Evolutionary conservation across 2,888 invertebrate genomes (phyloP), one percentile per base, ranked within the genome.

Genomic region (Lacanobia wlatinum): DNA sequence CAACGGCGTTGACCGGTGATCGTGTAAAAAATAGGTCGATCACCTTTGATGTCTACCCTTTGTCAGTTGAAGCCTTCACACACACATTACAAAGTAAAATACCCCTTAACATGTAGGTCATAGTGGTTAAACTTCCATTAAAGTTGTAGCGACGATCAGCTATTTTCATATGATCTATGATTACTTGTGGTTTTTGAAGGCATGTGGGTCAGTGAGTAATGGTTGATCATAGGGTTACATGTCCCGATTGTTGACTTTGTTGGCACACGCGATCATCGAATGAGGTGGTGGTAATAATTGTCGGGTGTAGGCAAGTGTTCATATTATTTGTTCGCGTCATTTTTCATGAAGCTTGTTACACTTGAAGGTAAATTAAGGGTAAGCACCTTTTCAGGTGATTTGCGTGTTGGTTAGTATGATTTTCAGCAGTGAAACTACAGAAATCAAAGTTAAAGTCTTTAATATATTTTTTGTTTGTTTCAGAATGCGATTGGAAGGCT

Each of bases 41-140:
- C 89, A 92, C 90, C 90, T 87, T 80, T 85, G 84, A 88, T 87
- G 86, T 77, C 87, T 84, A 87, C 79, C 80, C 78, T 80, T 80
- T 80, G 79, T 85, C 79, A 76, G 65, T 82, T 58, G 82, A 82
- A 77, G 68, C 79, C 73, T 81, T 61, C n/a, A 66, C 14, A 40
- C 4, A 48, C 50, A 62, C 10, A 52, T 62, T 68, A 53, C 62
- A 74, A 38, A 38, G 55, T 48, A 87, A 87, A 79, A 78, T 80
- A 69, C 38, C 12, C 84, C 73, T 83, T 90, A 82, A 66, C 1
- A 6, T 71, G 18, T 68, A 66, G 67, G 67, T 10, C 60, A 81
- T 76, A 88, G 66, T 80, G 84, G 68, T 87, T 78, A 88, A 86
- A 87, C 65, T 86, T 72, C 52, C 73, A 86, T 86, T 80, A 83